These are phyloP conservation scores for Myanophis thanlyinensis DNA, from an alignment of 2,113 vertebrate species.

Conservation along the genomic window DNA sequence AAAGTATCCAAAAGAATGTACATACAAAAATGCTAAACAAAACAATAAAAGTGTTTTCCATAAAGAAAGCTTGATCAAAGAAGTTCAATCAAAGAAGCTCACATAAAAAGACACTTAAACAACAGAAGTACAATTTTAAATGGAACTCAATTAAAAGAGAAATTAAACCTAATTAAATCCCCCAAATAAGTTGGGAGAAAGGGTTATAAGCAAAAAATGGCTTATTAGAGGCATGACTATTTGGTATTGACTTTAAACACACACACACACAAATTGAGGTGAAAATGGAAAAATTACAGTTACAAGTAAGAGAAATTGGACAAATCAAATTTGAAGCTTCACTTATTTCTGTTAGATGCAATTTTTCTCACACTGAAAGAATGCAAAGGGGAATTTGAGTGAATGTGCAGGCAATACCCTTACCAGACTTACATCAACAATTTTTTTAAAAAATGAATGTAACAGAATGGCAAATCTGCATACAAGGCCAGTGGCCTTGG, in stretches of 20 bases:
- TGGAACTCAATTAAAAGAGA: background rate
- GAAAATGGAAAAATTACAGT: background rate
- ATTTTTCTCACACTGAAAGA: background rate
- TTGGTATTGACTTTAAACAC: background rate
- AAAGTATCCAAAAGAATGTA: too few relatives aligned
- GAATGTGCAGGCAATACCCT: background rate
- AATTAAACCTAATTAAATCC: background rate
- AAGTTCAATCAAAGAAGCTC: background rate
- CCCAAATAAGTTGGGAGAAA: background rate
- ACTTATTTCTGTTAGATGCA: background rate
- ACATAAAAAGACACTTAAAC: background rate
- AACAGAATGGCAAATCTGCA: background rate
- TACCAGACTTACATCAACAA: background rate
- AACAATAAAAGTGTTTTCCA: background rate
- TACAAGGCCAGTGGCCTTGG: background rate
- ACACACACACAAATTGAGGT: background rate
- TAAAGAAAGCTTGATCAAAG: background rate
- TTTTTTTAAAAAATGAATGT: background rate
- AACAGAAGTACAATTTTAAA: background rate
- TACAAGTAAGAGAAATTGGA: background rate
- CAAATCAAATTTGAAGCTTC: background rate
- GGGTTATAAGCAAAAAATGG: background rate
- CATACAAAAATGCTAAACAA: background rate
- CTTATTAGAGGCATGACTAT: background rate
- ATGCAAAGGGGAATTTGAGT: background rate